phyloP scores from a whole-genome alignment of 2,797 vertebrate species.

The Parauchenoglanis punctatus region DNA sequence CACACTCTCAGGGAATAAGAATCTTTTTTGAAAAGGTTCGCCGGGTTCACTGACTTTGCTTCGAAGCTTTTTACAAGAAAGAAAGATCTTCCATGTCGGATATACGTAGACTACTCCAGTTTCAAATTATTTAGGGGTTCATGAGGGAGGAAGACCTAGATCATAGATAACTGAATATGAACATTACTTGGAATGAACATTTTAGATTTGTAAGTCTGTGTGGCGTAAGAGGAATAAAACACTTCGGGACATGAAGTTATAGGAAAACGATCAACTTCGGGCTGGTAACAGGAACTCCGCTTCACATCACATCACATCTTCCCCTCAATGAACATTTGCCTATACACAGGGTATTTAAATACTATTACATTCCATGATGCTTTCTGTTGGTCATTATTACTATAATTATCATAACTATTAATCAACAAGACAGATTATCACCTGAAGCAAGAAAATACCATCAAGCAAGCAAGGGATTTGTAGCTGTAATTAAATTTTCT shows the following conservation, averaged over 20 bases:
- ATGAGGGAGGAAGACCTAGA: background rate
- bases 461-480: background rate
- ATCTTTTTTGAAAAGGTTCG: constrained; percentile 30
- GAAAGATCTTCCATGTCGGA: background rate
- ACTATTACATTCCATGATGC: background rate
- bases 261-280: background rate
- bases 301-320: too few species aligned
- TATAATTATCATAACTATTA: background rate
- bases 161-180: background rate
- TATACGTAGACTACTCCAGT: background rate
- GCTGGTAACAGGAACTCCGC: background rate
- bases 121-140: background rate
- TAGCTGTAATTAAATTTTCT: constrained; percentile 30
- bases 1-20: constrained; percentile 40
- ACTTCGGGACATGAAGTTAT: background rate
- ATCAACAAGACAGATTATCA: background rate
- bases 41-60: constrained; percentile 14
- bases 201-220: background rate
- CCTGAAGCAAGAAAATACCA: background rate
- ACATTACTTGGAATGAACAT: background rate
- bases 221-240: background rate
- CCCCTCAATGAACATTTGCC: background rate
- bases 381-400: background rate
- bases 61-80: constrained; percentile 12
- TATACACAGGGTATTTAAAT: background rate